Conservation (phyloP, 2,888 invertebrate genomes). For the Pasiphila rectangulata region DNA sequence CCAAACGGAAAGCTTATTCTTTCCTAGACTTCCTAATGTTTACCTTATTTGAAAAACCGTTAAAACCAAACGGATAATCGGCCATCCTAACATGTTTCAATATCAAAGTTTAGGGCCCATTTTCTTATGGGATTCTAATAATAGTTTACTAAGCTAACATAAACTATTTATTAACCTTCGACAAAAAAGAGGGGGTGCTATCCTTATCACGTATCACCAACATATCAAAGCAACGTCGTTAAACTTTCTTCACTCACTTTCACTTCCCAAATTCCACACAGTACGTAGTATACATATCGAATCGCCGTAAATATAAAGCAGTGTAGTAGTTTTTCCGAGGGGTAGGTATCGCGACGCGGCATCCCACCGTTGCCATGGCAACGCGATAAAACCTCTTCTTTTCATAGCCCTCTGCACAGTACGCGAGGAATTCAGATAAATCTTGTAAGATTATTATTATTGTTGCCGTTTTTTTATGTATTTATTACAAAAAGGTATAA, state of each 20-base stretch:
- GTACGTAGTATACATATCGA: constrained; percentile 41
- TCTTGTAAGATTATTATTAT: constrained; percentile 6
- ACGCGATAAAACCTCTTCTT: constrained; percentile 81
- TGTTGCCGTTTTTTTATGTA: constrained; percentile 4
- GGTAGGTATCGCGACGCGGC: constrained; percentile 69
- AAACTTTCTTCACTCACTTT: constrained; percentile 38
- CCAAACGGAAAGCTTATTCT: too few relatives aligned
- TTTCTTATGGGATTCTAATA: too few relatives aligned
- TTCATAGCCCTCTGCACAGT: constrained; percentile 71
- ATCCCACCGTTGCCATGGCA: constrained; percentile 72
- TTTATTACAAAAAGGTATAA: too few relatives aligned
- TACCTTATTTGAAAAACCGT: too few relatives aligned
- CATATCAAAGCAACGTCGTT: constrained; percentile 30
- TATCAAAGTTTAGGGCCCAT: too few relatives aligned
- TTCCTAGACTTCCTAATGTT: too few relatives aligned
- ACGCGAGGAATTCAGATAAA: constrained; percentile 48
- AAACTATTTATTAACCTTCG: too few relatives aligned
- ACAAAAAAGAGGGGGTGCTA: too few relatives aligned
- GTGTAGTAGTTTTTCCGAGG: constrained; percentile 68
- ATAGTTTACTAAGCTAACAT: too few relatives aligned
- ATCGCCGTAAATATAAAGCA: constrained; percentile 61
- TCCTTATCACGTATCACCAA: constrained; percentile 31
- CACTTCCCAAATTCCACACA: constrained; percentile 39
- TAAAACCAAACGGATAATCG: too few relatives aligned
- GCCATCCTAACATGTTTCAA: too few relatives aligned